Percentiles rank a stretch among this genome's conserved stretches.
phyloP scores from a whole-genome alignment of 1,140 invertebrate genomes.

The Calliopsis andreniformis region DNA sequence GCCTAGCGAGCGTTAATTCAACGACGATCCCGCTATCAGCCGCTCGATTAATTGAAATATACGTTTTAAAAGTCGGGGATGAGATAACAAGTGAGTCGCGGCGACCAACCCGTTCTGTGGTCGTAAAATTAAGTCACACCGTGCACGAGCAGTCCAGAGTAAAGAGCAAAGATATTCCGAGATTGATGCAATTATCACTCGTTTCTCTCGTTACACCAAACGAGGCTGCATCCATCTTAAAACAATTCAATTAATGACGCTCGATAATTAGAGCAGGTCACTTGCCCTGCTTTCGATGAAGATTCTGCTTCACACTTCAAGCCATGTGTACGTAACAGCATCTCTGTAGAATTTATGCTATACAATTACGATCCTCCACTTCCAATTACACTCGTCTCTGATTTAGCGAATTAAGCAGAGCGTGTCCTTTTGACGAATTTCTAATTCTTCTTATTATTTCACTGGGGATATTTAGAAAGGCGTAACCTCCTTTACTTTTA shows the following conservation, averaged over 20 bases:
- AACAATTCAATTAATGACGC: slow-evolving; percentile 44
- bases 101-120: background rate
- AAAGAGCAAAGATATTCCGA: background rate
- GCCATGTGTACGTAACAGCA: background rate
- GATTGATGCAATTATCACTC: slow-evolving; percentile 9
- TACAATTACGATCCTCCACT: slow-evolving; percentile 34
- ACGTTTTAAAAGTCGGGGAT: slow-evolving; percentile 29
- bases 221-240: background rate
- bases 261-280: slow-evolving; percentile 42
- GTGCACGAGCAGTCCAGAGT: background rate
- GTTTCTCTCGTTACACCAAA: background rate
- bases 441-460: slow-evolving; percentile 51
- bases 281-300: slow-evolving; percentile 31
- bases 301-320: slow-evolving; percentile 15
- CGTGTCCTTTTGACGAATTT: slow-evolving; percentile 9
- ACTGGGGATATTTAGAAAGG: slow-evolving; percentile 51
- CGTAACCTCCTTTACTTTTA: slow-evolving; percentile 49
- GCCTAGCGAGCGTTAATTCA: slow-evolving; percentile 19
- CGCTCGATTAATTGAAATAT: slow-evolving; percentile 42
- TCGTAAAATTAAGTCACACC: slow-evolving; percentile 14
- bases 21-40: slow-evolving; percentile 5
- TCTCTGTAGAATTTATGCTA: slow-evolving; percentile 30
- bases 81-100: background rate
- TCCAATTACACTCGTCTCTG: slow-evolving; percentile 33
- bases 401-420: slow-evolving; percentile 30